A percentile compares a stretch with the other conserved stretches of the same genome.
Evolutionary conservation across 2,113 vertebrate genomes (phyloP).

Genomic region (Alectura lathami): DNA sequence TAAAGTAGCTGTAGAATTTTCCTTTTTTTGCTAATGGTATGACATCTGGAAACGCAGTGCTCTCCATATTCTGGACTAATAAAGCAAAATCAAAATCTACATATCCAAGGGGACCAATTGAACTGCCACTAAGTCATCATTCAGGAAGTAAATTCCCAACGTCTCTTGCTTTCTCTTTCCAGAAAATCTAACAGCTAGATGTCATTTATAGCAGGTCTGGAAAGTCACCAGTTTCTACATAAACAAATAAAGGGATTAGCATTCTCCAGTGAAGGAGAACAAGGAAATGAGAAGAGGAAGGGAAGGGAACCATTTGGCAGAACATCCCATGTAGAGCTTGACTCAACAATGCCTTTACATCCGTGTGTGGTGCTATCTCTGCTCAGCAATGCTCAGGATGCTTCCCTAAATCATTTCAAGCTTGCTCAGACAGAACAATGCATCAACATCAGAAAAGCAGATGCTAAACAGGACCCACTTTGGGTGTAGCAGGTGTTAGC

Average conservation of each 20-base stretch:
- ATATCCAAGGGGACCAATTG: neutral
- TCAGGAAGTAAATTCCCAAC: neutral
- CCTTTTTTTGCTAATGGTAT: neutral
- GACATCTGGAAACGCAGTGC: neutral
- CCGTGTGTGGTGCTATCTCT: constrained; percentile 33
- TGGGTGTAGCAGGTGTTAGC: neutral
- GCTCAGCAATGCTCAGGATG: neutral
- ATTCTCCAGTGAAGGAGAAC: constrained; percentile 28
- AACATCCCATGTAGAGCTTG: neutral
- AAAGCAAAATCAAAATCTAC: neutral
- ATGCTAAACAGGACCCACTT: neutral
- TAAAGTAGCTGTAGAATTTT: neutral
- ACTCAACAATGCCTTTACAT: constrained; percentile 47
- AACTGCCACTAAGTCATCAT: neutral
- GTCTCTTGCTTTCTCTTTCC: neutral
- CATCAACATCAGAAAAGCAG: constrained; percentile 17
- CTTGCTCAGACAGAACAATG: constrained; percentile 42
- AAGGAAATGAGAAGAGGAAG: constrained; percentile 67
- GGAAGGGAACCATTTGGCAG: constrained; percentile 59
- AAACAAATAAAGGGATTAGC: constrained; percentile 7
- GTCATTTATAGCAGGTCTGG: neutral
- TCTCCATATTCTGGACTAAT: neutral
- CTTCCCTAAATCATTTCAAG: constrained; percentile 10
- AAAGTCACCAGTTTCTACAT: neutral
- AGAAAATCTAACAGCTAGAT: neutral